Evolutionary conservation across 53 echinoderm and acorn worm species (phyloP), one percentile per base, ranked within the genome.

Genomic region (Actinopyga echinites): DNA sequence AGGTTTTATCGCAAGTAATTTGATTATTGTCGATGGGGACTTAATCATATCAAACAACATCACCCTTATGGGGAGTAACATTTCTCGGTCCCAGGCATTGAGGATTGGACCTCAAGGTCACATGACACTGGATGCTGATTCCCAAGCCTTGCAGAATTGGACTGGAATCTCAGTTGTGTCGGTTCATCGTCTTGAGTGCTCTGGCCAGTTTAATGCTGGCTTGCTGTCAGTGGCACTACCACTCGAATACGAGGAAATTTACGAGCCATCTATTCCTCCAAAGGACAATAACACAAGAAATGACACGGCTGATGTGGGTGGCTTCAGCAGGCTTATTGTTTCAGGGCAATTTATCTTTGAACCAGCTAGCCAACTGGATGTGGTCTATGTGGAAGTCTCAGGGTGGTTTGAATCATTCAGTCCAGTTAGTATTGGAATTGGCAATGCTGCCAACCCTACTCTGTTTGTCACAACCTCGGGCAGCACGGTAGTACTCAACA

Each of bases 401-500:
- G 91, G 91, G 30, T 36, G 28, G 12, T 57, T 91, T 20, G 88
- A 91, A 69, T 62, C 64, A 26, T 85, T 62, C 25, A 82, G 71
- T 32, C 88, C 84, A 31, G 79, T 91, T 13, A 66, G 71, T 28
- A 25, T 91, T 19, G 57, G 49, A 40, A 75, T 88, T 17, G 64
- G 80, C 4, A 74, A 65, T 64, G 74, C 80, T 82, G 35, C 85
- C 21, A 23, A 22, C 0, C 53, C 65, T 0, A 52, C 71, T 25
- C 31, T 79, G 33, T 88, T 91, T 63, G 42, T 34, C 36, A 91
- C 88, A 6, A 60, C 65, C 32, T 37, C 69, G 19, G 91, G 77
- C 22, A 85, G 88, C 64, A 55, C 62, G 1, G 91, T 88, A 32
- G 80, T 57, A 40, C 85, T 91, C 56, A 88, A 91, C 88, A 84